Base-by-base conservation (phyloP, 2,113 vertebrate species). In the Dipodomys ordii region DNA sequence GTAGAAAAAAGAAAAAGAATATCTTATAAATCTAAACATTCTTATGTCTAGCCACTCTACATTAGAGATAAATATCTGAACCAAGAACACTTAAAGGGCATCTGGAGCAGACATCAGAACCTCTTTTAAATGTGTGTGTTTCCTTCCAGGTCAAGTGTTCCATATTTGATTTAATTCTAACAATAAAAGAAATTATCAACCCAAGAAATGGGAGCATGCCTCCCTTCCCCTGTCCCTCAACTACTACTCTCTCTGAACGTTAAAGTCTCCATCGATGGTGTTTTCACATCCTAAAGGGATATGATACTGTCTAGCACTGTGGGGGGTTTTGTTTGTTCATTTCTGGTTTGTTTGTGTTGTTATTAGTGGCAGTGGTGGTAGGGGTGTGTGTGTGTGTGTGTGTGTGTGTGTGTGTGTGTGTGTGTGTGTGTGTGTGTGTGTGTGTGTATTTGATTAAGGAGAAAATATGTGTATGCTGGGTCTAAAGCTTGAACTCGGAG, bases 201-300 rank as follows among this genome's bases (percentile, higher is more conserved):
- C 3, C 57, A 82, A 12, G 39, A 94, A 60, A 30, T 18, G 11
- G 3, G 23, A 71, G 8, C 5, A 10, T 16, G 11, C 7, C 39
- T 71, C 57, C 32, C 23, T 76, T 77, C 67, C 20, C 18, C 79
- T n/a, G 1, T 44, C 30, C 60, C 23, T 72, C 23, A 13, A 32
- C 0, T 35, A 35, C 46, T 83, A 44, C 64, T 79, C 86, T 74
- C 28, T 92, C 86, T 65, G 39, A 71, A 23, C 68, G 69, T 84
- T 65, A 76, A 87, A 81, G 46, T 46, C 49, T 92, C 4, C 0
- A 19, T 60, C 46, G 46, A 30, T 6, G 9, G 1, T 65, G 9
- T 67, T 81, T 90, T 81, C 76, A 68, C 2, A 25, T 73, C 90
- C 91, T 73, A 62, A 86, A 94, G 35, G 28, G 18, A 28, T 49